Conservation (phyloP, 2,797 vertebrate genomes). For the Acropternis orthonyx region DNA sequence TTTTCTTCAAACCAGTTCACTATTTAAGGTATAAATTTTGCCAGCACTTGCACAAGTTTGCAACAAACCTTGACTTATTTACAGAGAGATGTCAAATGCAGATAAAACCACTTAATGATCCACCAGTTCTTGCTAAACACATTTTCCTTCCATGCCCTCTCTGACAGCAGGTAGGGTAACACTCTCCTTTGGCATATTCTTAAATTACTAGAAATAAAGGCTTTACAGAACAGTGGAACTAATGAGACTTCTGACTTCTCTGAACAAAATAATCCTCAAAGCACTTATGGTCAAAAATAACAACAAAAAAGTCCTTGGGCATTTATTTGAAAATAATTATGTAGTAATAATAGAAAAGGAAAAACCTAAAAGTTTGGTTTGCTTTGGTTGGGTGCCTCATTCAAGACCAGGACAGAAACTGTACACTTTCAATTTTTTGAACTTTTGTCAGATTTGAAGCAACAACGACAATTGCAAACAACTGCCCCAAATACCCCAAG, state of each 20-base stretch:
- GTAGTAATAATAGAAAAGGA: not conserved
- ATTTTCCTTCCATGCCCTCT: constrained; percentile 53
- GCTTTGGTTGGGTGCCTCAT: not conserved
- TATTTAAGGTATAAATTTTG: constrained; percentile 84
- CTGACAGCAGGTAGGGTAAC: constrained; percentile 14
- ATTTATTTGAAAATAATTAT: not conserved
- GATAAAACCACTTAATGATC: constrained; percentile 79
- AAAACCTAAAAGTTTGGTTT: not conserved
- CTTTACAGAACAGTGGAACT: not conserved
- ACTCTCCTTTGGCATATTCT: not conserved
- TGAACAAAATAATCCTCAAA: not conserved
- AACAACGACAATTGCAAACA: not conserved
- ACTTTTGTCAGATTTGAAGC: not conserved
- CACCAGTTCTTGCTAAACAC: constrained; percentile 73
- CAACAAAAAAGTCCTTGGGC: not conserved
- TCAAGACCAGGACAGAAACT: not conserved
- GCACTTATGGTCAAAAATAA: not conserved
- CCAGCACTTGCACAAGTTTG: constrained; percentile 75
- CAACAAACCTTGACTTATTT: constrained; percentile 88
- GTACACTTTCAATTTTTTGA: not conserved
- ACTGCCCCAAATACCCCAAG: not conserved
- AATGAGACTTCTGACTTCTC: not conserved
- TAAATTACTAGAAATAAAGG: not conserved
- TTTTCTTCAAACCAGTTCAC: constrained; percentile 77
- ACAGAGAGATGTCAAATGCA: constrained; percentile 81